phyloP scores from a whole-genome alignment of 2,888 invertebrate genomes.

The Autographa pulchrina region DNA sequence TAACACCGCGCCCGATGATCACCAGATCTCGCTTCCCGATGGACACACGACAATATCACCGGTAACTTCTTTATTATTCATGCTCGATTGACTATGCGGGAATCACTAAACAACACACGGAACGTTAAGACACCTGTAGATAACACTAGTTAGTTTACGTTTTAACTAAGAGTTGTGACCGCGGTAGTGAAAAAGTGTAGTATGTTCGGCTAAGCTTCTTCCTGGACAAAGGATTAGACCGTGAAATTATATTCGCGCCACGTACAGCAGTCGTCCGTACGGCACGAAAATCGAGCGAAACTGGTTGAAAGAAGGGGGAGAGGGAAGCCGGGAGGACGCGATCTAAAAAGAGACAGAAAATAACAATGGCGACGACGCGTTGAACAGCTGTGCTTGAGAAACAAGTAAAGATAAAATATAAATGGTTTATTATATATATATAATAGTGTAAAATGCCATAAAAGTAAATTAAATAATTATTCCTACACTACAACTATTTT shows the following conservation, averaged over 20 bases:
- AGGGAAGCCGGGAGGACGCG: conserved; percentile 65
- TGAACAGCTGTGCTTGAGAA: conserved; percentile 79
- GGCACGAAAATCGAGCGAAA: conserved; percentile 85
- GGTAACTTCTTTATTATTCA: conserved; percentile 88
- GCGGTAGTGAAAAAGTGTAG: conserved; percentile 53
- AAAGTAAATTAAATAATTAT: neutral
- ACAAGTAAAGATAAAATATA: conserved; percentile 11
- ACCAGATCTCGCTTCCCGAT: conserved; percentile 80
- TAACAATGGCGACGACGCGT: conserved; percentile 83
- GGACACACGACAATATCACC: conserved; percentile 84
- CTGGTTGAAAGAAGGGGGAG: conserved; percentile 73
- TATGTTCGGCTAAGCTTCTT: conserved; percentile 69
- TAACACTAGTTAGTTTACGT: conserved; percentile 67
- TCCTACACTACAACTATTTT: neutral
- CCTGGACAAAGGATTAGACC: conserved; percentile 86
- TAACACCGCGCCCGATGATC: conserved; percentile 79
- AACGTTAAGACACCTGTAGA: conserved; percentile 74
- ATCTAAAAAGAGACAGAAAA: conserved; percentile 75
- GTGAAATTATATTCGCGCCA: conserved; percentile 71
- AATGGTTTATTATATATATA: no score
- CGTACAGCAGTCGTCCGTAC: conserved; percentile 73
- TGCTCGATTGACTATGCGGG: conserved; percentile 86
- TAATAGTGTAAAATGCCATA: neutral
- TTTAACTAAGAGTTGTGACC: conserved; percentile 52
- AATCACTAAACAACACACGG: conserved; percentile 83